A percentile compares a stretch with the other conserved stretches of the same genome.
phyloP scores from a whole-genome alignment of 2,888 invertebrate species.

The Scrobipalpa costella region DNA sequence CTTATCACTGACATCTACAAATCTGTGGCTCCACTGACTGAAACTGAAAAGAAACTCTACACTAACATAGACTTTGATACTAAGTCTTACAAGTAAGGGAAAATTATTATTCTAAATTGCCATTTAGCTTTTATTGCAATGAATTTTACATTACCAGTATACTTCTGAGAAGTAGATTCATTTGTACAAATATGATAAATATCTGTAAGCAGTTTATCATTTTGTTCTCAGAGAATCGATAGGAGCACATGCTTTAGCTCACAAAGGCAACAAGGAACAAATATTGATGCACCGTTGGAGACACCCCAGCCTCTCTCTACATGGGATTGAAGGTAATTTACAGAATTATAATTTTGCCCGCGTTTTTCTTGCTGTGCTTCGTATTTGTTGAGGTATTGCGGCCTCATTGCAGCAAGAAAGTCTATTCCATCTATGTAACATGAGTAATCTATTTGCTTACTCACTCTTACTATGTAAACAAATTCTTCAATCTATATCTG shows the following conservation, averaged over 20 bases:
- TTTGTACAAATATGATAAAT: too few species aligned
- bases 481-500: too few species aligned
- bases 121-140: background rate
- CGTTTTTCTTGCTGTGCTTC: too few species aligned
- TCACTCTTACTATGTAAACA: too few species aligned
- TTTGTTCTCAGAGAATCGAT: conserved; percentile 78
- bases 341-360: background rate
- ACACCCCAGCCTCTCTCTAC: conserved; percentile 94
- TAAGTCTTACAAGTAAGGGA: conserved; percentile 84
- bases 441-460: too few species aligned
- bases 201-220: background rate
- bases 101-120: conserved; percentile 1
- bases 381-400: too few species aligned
- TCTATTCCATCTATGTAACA: too few species aligned
- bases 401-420: too few species aligned
- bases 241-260: conserved; percentile 85
- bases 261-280: conserved; percentile 89
- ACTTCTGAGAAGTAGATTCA: too few species aligned
- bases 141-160: too few species aligned
- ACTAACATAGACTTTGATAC: conserved; percentile 93
- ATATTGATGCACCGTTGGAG: conserved; percentile 98
- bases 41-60: conserved; percentile 87
- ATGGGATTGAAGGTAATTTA: conserved; percentile 91
- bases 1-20: conserved; percentile 91
- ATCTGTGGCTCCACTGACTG: conserved; percentile 87